Base-by-base conservation (phyloP, 2,797 vertebrate genomes). In the Rhadinocentrus ornatus region DNA sequence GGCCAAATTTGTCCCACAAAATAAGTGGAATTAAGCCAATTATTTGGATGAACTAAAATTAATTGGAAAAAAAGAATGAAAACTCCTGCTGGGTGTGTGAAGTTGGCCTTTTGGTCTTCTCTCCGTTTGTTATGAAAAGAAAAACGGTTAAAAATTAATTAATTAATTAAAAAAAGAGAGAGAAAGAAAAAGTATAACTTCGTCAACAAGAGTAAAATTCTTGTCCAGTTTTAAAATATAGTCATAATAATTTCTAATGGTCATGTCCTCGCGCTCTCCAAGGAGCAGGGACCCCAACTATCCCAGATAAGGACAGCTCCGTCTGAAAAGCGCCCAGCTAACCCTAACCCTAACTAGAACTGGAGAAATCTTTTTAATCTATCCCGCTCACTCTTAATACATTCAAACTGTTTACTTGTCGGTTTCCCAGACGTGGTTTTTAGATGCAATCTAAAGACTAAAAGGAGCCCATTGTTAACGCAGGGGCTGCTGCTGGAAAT, bases 391-490 rank as follows among this genome's bases (percentile, higher is more conserved):
- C 73, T 82, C 71, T 73, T 81, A 82, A 88, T 88, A 71, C 84
- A 88, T 88, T 82, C 58, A 83, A 77, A 86, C 60, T 92, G 89
- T 93, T 92, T 93, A 90, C 85, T 83, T 90, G 64, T 87, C 71
- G 62, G 74, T 91, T 92, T 86, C 83, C 90, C 89, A 92, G 90
- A 91, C 85, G 73, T 80, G 77, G 80, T 78, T 48, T 48, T 48
- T 58, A 79, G 91, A 93, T 93, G 76, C 72, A 86, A 94, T 93
- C 92, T 81, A 76, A 89, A 85, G 81, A 74, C 37, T 84, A 88
- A 90, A 90, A 87, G 81, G 76, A 58, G n/a, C 67, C 71, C 84
- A 84, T 91, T 92, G 90, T 92, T 78, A 76, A 54, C 31, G n/a
- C 1, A 11, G 18, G 62, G 67, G 69, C 62, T 70, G 15, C 60